These are phyloP conservation scores for Oryzias curvinotus DNA, from an alignment of 2,113 vertebrate species.

Conservation along the genomic window DNA sequence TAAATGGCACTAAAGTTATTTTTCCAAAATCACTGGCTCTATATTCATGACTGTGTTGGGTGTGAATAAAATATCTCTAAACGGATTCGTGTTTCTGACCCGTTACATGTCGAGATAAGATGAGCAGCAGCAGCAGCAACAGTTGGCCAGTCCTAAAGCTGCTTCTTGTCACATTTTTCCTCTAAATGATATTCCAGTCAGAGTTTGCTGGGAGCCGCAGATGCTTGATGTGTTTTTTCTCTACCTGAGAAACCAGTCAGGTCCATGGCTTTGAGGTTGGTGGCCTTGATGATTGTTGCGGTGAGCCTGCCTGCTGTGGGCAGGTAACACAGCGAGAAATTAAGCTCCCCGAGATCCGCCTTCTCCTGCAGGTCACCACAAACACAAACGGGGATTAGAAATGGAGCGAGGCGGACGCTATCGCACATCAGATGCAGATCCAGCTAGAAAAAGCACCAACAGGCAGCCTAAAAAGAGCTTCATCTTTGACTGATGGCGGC, in stretches of 20 bases:
- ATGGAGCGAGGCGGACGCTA: not conserved
- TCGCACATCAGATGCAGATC: constrained; percentile 17
- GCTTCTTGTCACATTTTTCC: constrained; percentile 17
- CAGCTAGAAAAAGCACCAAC: constrained; percentile 6
- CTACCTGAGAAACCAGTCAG: constrained; percentile 91
- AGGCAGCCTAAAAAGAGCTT: constrained; percentile 24
- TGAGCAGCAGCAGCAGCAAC: not conserved
- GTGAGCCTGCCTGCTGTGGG: constrained; percentile 92
- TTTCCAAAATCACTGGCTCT: not conserved
- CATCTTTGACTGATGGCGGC: constrained; percentile 19
- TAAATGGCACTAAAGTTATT: not conserved
- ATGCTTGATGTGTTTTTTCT: constrained; percentile 10
- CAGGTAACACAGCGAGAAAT: constrained; percentile 95
- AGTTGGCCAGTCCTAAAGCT: constrained; percentile 10
- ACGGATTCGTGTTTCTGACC: not conserved
- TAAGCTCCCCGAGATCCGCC: constrained; percentile 93
- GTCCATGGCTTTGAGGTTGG: constrained; percentile 96
- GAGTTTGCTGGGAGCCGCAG: constrained; percentile 1
- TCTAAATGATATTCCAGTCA: constrained; percentile 15
- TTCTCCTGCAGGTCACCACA: constrained; percentile 82
- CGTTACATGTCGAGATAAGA: not conserved
- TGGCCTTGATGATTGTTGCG: constrained; percentile 90
- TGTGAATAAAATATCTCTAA: not conserved
- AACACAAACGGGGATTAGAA: constrained; percentile 39
- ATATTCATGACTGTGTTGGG: not conserved